These are phyloP conservation scores for Hyperoplus lanceolatus DNA, from an alignment of 2,797 vertebrate species.

Conservation along the genomic window DNA sequence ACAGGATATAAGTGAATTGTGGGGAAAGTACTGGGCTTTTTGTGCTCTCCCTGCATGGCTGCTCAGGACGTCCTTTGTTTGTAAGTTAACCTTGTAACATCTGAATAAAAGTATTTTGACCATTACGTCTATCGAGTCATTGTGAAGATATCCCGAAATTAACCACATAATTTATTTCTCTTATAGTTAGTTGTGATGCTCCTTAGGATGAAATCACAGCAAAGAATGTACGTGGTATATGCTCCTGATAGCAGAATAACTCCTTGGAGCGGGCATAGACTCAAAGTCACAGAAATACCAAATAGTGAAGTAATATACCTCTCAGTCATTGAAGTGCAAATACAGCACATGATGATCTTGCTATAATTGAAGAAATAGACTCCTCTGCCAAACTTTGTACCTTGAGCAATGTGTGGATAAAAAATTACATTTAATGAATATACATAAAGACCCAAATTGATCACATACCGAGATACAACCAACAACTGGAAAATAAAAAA, in stretches of 20 bases:
- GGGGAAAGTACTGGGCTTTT: too few relatives aligned
- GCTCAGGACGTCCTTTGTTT: too few relatives aligned
- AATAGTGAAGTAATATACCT: slow-evolving; percentile 63
- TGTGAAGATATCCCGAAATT: too few relatives aligned
- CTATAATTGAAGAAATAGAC: slow-evolving; percentile 61
- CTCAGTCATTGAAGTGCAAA: slow-evolving; percentile 71
- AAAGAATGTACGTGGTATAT: slow-evolving; percentile 47
- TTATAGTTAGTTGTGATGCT: slow-evolving; percentile 52
- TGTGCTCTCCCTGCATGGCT: too few relatives aligned
- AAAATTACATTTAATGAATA: slow-evolving; percentile 73
- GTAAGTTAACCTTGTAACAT: too few relatives aligned
- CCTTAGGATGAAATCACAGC: slow-evolving; percentile 55
- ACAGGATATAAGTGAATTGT: too few relatives aligned
- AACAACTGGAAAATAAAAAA: slow-evolving; percentile 54
- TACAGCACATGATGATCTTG: slow-evolving; percentile 57
- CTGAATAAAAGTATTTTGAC: too few relatives aligned
- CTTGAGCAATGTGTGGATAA: slow-evolving; percentile 49
- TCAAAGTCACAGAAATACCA: slow-evolving; percentile 60
- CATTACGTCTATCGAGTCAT: too few relatives aligned
- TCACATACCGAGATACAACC: slow-evolving; percentile 69
- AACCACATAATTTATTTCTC: slow-evolving; percentile 25
- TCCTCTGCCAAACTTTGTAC: slow-evolving; percentile 61
- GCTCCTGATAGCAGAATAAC: slow-evolving; percentile 51
- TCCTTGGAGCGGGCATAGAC: slow-evolving; percentile 47
- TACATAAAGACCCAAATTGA: slow-evolving; percentile 67